phyloP scores from a whole-genome alignment of 2,888 invertebrate genomes.

The Trachelus stipa region DNA sequence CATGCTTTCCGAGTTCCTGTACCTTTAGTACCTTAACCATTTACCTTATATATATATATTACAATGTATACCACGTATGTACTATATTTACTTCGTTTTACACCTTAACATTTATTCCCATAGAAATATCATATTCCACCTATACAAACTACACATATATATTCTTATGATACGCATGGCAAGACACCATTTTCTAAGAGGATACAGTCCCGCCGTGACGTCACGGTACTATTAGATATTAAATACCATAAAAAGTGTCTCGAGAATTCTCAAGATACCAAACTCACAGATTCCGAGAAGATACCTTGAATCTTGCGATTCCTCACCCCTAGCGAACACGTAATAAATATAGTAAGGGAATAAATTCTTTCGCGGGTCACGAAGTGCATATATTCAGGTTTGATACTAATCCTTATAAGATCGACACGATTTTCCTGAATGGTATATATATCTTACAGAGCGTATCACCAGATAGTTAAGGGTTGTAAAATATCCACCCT shows the following conservation, averaged over 20 bases:
- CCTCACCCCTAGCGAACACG: not conserved
- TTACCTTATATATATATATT: not conserved
- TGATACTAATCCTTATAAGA: not conserved
- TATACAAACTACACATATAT: not conserved
- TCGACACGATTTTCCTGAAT: not conserved
- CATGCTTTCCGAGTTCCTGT: slow-evolving; percentile 44
- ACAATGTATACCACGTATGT: not conserved
- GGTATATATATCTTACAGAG: not conserved
- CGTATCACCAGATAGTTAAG: not conserved
- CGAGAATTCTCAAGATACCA: not conserved
- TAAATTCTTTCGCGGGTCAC: not conserved
- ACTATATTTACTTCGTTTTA: not conserved
- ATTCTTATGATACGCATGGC: not conserved
- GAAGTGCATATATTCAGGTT: not conserved
- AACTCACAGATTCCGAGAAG: not conserved
- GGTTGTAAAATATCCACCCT: not conserved
- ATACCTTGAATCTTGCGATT: not conserved
- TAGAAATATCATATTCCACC: not conserved
- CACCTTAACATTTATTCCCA: not conserved
- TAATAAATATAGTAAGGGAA: not conserved
- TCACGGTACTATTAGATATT: not conserved
- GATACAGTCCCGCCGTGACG: not conserved
- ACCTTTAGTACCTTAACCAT: not conserved
- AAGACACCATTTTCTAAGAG: not conserved
- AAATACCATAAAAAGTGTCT: not conserved